Conservation (phyloP, 2,797 vertebrate species). For the Myripristis murdjan region DNA sequence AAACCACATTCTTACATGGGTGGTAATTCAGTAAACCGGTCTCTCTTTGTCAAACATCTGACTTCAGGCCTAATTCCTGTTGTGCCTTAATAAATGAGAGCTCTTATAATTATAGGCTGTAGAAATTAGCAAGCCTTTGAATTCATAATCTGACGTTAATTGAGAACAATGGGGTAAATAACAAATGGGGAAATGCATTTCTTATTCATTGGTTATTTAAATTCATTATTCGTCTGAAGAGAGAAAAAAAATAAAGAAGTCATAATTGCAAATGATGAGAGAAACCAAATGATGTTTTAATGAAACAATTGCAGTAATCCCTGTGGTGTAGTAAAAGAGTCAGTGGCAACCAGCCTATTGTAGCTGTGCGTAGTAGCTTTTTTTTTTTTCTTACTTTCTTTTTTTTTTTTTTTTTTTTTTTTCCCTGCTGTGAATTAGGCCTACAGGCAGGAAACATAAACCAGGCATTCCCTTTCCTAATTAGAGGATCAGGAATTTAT, state of each 20-base stretch:
- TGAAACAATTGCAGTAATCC: constrained; percentile 72
- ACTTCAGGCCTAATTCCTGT: constrained; percentile 66
- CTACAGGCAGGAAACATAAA: constrained; percentile 71
- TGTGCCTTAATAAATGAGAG: constrained; percentile 71
- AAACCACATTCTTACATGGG: constrained; percentile 55
- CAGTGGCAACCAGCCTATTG: constrained; percentile 67
- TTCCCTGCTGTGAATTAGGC: constrained; percentile 72
- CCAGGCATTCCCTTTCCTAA: constrained; percentile 67
- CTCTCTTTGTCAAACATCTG: constrained; percentile 62
- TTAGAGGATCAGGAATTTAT: constrained; percentile 76
- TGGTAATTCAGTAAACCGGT: constrained; percentile 71
- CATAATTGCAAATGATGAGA: constrained; percentile 77
- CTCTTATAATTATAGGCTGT: constrained; percentile 76
- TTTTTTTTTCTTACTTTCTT: no score
- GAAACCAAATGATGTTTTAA: constrained; percentile 72
- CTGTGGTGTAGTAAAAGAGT: constrained; percentile 68
- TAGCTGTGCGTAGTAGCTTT: constrained; percentile 60
- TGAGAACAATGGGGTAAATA: constrained; percentile 80
- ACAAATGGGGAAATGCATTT: constrained; percentile 62
- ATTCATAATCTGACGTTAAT: constrained; percentile 81
- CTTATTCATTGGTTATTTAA: constrained; percentile 73
- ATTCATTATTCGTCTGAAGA: constrained; percentile 66
- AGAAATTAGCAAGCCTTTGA: constrained; percentile 76
- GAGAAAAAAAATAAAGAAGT: constrained; percentile 63
- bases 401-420: no score